Evolutionary conservation across 2,888 invertebrate genomes (phyloP).

Genomic region (Drosophila birchii): DNA sequence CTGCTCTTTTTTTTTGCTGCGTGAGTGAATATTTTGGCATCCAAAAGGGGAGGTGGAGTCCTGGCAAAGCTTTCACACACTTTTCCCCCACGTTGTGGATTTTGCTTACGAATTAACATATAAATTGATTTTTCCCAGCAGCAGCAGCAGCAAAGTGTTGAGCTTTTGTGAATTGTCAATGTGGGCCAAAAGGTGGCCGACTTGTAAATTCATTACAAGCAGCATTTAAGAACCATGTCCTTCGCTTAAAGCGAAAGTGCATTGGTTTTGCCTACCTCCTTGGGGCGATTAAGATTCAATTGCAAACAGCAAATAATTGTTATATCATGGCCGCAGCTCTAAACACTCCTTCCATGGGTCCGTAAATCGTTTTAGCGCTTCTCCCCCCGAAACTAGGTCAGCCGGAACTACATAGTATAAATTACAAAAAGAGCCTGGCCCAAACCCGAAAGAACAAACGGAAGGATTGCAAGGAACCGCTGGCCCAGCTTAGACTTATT

Average conservation of each 20-base stretch:
- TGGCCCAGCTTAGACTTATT: slow-evolving; percentile 58
- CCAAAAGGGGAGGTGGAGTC: slow-evolving; percentile 9
- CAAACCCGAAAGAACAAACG: slow-evolving; percentile 41
- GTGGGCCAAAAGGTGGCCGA: slow-evolving; percentile 19
- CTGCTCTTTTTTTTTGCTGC: slow-evolving; percentile 29
- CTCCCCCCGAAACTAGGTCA: slow-evolving; percentile 62
- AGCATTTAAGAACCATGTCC: slow-evolving; percentile 4
- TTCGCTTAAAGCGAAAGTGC: slow-evolving; percentile 3
- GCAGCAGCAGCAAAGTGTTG: slow-evolving; percentile 57
- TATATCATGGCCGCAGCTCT: slow-evolving; percentile 10
- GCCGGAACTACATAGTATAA: slow-evolving; percentile 65
- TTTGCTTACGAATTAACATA: slow-evolving; percentile 78
- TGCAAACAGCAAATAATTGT: slow-evolving; percentile 23
- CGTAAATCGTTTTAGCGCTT: slow-evolving; percentile 59
- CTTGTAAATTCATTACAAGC: slow-evolving; percentile 23
- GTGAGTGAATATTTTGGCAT: slow-evolving; percentile 61
- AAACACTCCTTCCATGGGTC: slow-evolving; percentile 37
- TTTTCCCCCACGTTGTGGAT: slow-evolving; percentile 44
- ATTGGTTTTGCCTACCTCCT: slow-evolving; percentile 8
- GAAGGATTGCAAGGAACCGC: slow-evolving; percentile 24
- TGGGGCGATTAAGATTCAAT: slow-evolving; percentile 27
- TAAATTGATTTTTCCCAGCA: slow-evolving; percentile 72
- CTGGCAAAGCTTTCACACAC: slow-evolving; percentile 48
- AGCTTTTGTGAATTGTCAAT: slow-evolving; percentile 60
- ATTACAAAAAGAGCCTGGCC: slow-evolving; percentile 19